Conservation (phyloP, 2,888 invertebrate species). For the Mimas tiliae region DNA sequence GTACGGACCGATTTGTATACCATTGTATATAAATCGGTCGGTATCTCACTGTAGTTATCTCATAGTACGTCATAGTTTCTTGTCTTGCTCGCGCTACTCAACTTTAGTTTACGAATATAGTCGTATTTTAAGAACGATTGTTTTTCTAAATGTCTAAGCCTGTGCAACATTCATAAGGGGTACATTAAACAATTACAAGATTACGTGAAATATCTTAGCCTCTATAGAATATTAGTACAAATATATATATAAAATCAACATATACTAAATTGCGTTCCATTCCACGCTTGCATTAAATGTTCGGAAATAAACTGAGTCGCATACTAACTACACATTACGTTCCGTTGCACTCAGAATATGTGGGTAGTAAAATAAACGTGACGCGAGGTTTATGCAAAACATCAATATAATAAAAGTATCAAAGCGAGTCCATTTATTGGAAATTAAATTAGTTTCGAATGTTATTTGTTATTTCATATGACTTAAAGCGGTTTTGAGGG, state of each 20-base stretch:
- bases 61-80: no score
- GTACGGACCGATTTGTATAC: no score
- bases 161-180: no score
- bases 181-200: no score
- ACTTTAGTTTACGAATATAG: no score
- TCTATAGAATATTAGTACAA: no score
- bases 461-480: background rate
- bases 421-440: background rate
- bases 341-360: constrained; percentile 11
- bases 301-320: constrained; percentile 1
- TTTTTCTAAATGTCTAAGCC: no score
- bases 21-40: no score
- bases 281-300: constrained; percentile 6
- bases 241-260: background rate
- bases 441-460: background rate
- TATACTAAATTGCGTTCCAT: background rate
- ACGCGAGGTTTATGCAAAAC: constrained; percentile 10
- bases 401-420: background rate
- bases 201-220: no score
- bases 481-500: background rate
- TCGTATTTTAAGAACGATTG: no score
- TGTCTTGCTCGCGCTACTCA: no score
- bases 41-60: no score
- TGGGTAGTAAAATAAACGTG: background rate
- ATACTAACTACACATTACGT: background rate